Percentiles rank a stretch among this genome's conserved stretches.
Conservation (phyloP, 2,888 invertebrate genomes). For the Aquatica leii region DNA sequence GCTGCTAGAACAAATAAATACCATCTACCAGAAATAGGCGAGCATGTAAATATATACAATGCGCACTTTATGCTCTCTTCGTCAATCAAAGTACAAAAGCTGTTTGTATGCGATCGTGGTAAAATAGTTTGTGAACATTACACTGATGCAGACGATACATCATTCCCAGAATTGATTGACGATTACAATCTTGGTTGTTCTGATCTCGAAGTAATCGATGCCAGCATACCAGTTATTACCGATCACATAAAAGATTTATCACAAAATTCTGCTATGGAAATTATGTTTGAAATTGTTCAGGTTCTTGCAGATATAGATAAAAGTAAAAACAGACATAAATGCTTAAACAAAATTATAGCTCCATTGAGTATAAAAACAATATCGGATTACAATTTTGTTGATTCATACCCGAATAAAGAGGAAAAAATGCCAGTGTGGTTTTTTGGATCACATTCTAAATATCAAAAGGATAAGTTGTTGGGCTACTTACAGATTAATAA, state of each 20-base stretch:
- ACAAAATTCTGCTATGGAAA: constrained; percentile 1
- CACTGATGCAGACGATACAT: not conserved
- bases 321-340: constrained; percentile 4
- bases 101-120: constrained; percentile 25
- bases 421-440: constrained; percentile 35
- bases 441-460: constrained; percentile 38
- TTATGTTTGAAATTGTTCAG: constrained; percentile 15
- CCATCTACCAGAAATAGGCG: constrained; percentile 18
- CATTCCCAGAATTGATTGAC: constrained; percentile 11
- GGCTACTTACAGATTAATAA: constrained; percentile 31
- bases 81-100: not conserved
- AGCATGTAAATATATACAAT: constrained; percentile 19
- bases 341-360: constrained; percentile 21
- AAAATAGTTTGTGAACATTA: constrained; percentile 10
- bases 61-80: constrained; percentile 14
- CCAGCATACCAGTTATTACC: constrained; percentile 14
- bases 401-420: constrained; percentile 19
- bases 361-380: constrained; percentile 26
- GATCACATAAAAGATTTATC: constrained; percentile 9
- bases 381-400: constrained; percentile 31
- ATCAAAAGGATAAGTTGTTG: constrained; percentile 26
- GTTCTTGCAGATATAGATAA: not conserved
- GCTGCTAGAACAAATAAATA: constrained; percentile 4
- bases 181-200: constrained; percentile 19
- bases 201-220: constrained; percentile 24